Base-by-base conservation (phyloP, 2,113 vertebrate species). In the Morone chrysops region DNA sequence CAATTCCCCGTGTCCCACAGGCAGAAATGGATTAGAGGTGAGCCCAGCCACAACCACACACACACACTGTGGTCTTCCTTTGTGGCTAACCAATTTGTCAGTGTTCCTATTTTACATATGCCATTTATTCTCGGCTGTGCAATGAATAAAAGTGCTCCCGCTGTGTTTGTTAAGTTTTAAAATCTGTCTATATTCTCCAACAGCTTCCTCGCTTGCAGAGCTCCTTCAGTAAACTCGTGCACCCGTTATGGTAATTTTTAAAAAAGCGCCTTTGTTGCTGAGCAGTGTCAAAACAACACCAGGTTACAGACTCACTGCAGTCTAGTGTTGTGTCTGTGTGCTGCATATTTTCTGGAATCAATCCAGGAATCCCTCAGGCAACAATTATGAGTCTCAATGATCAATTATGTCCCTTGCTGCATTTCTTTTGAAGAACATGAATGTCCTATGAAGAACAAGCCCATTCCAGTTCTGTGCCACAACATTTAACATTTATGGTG, bases 1-100 rank as follows among this genome's bases (percentile, higher is more conserved):
- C 86, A 88, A 88, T 88, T 89, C 89, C 87, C 81, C 5, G 3
- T 70, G 80, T 88, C 87, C 80, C 87, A 83, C 57, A 75, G 75
- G 80, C 70, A 88, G 80, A 89, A 79, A 86, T 78, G 75, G 84
- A 91, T 92, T 85, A 90, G 75, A 87, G 82, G 80, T 88, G 75
- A 82, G 50, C 48, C 57, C 80, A 63, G 60, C 60, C 51, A 62
- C 25, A 57, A 47, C 14, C 41, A 63, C 61, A 63, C 61, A 45
- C 43, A 68, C 45, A 36, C 66, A 20, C 63, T 75, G 60, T 60
- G 50, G 75, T 72, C 66, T 47, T 22, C 20, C 40, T 41, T 61
- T 70, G 78, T 61, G 71, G 54, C 40, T 65, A 40, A 67, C 73
- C 54, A 41, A 67, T 67, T 53, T 66, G 56, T 72, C 43, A 59